Base-by-base conservation (phyloP, 2,797 vertebrate species). In the Neosalanx taihuensis region DNA sequence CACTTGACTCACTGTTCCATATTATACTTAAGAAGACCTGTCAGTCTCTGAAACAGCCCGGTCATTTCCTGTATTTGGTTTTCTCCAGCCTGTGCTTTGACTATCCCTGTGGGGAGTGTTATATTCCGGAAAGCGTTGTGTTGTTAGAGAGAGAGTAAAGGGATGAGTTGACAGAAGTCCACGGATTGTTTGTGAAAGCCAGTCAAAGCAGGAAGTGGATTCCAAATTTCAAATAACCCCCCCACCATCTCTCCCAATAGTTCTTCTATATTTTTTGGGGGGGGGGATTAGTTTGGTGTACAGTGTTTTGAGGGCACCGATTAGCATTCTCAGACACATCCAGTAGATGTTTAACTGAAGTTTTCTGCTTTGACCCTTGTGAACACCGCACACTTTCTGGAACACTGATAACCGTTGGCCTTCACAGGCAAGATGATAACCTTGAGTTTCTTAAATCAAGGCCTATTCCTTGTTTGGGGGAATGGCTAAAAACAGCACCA, bases 141-240 rank as follows among this genome's bases (percentile, higher is more conserved):
- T 53, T 76, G 75, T 74, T 68, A 77, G 58, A 60, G 20, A 59
- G 69, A 64, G 63, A 41, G 41, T 29, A 26, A 51, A 61, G 31
- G 41, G 18, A 62, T 72, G 60, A 71, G 61, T 73, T 67, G 67
- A 81, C 59, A 72, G 46, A 72, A 65, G 51, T 70, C 26, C 26
- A 9, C 3, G 53, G 64, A 18, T 46, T 66, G 65, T 69, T 83
- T 84, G 69, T 46, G 77, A 66, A 80, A 76, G 31, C 41, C 58
- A 56, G 60, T 63, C 41, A 31, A 60, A 73, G 77, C 79, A 80
- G 81, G 81, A 87, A 84, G 77, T 71, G 69, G 73, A 76, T 77
- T 73, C 74, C 67, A 57, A 57, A 72, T 77, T 78, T 84, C 72
- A 51, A 66, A 74, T 79, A 78, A 80, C 82, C 69, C 65, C 74